These are phyloP conservation scores for Lampris megalopsis DNA, from an alignment of 2,113 vertebrate genomes.

Conservation along the genomic window DNA sequence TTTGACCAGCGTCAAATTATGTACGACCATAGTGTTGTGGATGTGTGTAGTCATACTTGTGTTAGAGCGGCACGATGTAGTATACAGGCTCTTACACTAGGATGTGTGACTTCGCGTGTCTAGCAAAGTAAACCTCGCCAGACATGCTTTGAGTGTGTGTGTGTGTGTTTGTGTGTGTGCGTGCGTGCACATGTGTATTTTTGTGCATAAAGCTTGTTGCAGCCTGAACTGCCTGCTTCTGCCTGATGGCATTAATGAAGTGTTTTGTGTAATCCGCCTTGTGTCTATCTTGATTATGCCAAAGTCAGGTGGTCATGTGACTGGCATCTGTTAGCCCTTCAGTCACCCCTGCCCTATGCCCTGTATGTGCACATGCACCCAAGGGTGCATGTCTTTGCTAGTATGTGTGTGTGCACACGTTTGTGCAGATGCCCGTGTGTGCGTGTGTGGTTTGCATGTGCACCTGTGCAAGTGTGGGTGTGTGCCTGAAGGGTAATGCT, in stretches of 20 bases:
- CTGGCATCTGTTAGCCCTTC: constrained; percentile 56
- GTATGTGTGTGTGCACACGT: not conserved
- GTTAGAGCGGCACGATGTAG: not conserved
- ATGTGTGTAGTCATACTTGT: constrained; percentile 49
- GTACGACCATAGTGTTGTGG: constrained; percentile 81
- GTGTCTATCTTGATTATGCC: constrained; percentile 58
- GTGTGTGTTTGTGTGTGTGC: constrained; percentile 34
- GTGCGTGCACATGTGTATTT: constrained; percentile 13
- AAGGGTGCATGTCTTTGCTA: no score
- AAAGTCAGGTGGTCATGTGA: constrained; percentile 61
- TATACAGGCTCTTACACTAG: not conserved
- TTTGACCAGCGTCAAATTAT: constrained; percentile 80
- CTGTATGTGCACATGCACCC: constrained; percentile 11
- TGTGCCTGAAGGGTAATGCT: constrained; percentile 44
- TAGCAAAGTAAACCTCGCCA: constrained; percentile 17
- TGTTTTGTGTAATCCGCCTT: constrained; percentile 68
- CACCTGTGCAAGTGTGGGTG: constrained; percentile 27
- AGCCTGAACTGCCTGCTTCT: constrained; percentile 57
- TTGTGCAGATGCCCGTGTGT: constrained; percentile 7
- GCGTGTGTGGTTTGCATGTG: constrained; percentile 19
- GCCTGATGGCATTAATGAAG: constrained; percentile 71
- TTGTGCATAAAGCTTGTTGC: constrained; percentile 2
- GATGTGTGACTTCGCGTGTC: not conserved
- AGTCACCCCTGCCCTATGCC: constrained; percentile 63
- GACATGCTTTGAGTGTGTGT: constrained; percentile 24